Percentiles rank a stretch among this genome's conserved stretches.
These are phyloP conservation scores for Neoascia interrupta DNA, from an alignment of 2,888 invertebrate species.

Conservation along the genomic window DNA sequence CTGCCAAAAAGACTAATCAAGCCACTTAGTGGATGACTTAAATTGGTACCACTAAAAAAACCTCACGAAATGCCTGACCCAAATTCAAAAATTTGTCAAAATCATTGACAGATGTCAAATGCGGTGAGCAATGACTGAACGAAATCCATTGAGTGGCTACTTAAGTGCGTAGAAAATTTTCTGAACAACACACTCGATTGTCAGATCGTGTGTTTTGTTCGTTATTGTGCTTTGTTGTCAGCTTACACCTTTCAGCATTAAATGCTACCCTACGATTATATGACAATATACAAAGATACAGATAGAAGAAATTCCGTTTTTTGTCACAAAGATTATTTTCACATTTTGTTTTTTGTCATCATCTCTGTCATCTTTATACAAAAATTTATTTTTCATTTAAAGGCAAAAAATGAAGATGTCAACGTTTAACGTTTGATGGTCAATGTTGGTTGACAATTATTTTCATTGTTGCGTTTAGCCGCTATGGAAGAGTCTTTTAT, in stretches of 20 bases:
- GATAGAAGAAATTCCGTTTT: background rate
- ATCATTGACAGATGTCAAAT: conserved; percentile 35
- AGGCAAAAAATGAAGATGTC: background rate
- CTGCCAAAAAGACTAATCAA: too few relatives aligned
- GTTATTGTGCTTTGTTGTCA: background rate
- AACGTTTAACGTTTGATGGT: background rate
- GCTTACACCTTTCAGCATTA: conserved; percentile 4
- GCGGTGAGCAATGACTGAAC: too few relatives aligned
- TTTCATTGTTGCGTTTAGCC: conserved; percentile 1
- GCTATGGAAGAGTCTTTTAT: too few relatives aligned
- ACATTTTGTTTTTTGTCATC: background rate
- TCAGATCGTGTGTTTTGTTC: too few relatives aligned
- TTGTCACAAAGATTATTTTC: background rate
- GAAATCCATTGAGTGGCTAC: conserved; percentile 5
- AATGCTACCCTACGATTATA: too few relatives aligned
- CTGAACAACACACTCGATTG: too few relatives aligned
- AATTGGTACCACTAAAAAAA: too few relatives aligned
- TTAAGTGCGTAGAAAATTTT: background rate
- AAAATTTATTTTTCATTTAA: too few relatives aligned
- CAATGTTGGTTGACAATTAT: conserved; percentile 15
- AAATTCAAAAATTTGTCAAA: conserved; percentile 17
- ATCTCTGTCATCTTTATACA: too few relatives aligned
- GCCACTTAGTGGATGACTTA: too few relatives aligned
- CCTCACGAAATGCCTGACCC: too few relatives aligned
- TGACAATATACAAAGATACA: background rate